Evolutionary conservation across 2,797 vertebrate species (phyloP).

Genomic region (Thamnophis elegans): DNA sequence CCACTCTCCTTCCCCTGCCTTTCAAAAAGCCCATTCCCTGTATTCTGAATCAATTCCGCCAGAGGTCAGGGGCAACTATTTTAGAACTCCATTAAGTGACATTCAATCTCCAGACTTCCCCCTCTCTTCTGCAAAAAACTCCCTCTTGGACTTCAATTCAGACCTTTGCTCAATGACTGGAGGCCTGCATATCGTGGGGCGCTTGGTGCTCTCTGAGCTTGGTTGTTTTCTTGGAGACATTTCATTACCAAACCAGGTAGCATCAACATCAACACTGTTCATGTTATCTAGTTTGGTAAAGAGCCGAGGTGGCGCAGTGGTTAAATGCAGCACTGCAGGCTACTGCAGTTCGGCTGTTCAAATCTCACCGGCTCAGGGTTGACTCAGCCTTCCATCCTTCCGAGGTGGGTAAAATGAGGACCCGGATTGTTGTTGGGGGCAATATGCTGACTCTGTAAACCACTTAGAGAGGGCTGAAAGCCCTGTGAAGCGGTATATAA

Average conservation of each 20-base stretch:
- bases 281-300: neutral
- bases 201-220: neutral
- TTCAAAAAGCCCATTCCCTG: neutral
- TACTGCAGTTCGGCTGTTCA: too few relatives aligned
- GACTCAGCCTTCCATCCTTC: too few relatives aligned
- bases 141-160: neutral
- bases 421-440: too few relatives aligned
- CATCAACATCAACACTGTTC: neutral
- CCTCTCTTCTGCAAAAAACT: neutral
- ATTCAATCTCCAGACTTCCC: neutral
- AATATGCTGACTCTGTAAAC: too few relatives aligned
- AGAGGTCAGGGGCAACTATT: neutral
- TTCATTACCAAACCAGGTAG: neutral
- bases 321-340: too few relatives aligned
- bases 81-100: neutral
- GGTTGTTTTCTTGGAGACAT: neutral
- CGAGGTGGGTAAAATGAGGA: too few relatives aligned
- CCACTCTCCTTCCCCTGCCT: neutral
- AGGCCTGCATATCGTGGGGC: neutral
- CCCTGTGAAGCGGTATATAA: too few relatives aligned
- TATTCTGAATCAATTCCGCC: neutral
- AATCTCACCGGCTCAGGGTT: too few relatives aligned
- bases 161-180: neutral
- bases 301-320: too few relatives aligned
- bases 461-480: too few relatives aligned